Conservation (phyloP, 2,888 invertebrate genomes). For the Campoplex capitator region DNA sequence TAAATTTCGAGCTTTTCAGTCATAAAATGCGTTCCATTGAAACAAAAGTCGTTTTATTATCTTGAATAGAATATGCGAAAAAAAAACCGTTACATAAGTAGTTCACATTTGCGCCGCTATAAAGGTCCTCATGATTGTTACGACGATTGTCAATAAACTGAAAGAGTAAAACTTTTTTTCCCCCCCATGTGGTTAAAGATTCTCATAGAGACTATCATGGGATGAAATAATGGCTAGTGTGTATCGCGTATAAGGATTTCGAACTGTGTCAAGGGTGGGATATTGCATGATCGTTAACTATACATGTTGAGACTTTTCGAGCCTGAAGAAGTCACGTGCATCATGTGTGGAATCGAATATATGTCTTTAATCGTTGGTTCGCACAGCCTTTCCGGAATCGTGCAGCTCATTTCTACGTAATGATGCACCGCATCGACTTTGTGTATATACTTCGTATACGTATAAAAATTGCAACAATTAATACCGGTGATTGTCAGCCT, state of each 20-base stretch:
- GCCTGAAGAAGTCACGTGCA: not conserved
- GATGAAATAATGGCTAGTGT: slow-evolving; percentile 40
- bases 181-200: slow-evolving; percentile 25
- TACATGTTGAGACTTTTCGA: not conserved
- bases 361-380: slow-evolving; percentile 54
- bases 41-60: not conserved
- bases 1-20: not conserved
- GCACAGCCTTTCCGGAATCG: slow-evolving; percentile 65
- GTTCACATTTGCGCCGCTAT: slow-evolving; percentile 24
- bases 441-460: not conserved
- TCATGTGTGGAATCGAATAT: slow-evolving; percentile 17
- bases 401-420: slow-evolving; percentile 16
- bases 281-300: slow-evolving; percentile 68
- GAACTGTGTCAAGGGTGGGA: slow-evolving; percentile 70
- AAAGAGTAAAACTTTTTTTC: slow-evolving; percentile 15
- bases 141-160: slow-evolving; percentile 35
- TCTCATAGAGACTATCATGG: slow-evolving; percentile 52
- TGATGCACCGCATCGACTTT: slow-evolving; percentile 23
- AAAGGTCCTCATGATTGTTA: not conserved
- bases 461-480: slow-evolving; percentile 35
- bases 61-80: not conserved
- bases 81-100: slow-evolving; percentile 5
- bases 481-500: slow-evolving; percentile 36
- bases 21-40: not conserved
- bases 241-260: slow-evolving; percentile 30